Percentiles rank a stretch among this genome's conserved stretches.
These are phyloP conservation scores for Muntiacus muntjak DNA, from an alignment of 2,113 vertebrate genomes.

Conservation along the genomic window DNA sequence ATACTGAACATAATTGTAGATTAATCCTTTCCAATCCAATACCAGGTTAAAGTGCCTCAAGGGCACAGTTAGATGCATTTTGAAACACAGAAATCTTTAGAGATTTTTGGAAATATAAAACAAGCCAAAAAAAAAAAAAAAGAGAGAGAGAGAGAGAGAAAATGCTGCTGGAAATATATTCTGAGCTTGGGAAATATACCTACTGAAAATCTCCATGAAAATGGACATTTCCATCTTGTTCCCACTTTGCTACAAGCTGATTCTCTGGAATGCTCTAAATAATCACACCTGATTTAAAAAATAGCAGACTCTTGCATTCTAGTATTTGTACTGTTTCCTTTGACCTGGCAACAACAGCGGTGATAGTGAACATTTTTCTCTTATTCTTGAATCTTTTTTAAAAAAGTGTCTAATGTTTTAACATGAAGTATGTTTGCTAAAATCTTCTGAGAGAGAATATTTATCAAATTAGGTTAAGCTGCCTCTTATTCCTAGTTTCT, in stretches of 20 bases:
- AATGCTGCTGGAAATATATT: neutral
- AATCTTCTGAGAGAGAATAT: neutral
- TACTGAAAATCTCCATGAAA: neutral
- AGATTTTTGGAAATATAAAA: neutral
- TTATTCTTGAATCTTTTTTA: neutral
- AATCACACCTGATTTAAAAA: neutral
- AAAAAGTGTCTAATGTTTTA: neutral
- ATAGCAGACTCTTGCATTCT: neutral
- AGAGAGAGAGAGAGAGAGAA: neutral
- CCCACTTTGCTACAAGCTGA: neutral
- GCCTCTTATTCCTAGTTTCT: neutral
- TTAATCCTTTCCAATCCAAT: neutral
- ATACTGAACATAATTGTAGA: neutral
- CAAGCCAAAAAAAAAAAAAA: neutral
- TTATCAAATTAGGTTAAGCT: neutral
- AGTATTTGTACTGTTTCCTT: neutral
- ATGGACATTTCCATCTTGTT: neutral
- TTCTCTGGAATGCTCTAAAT: neutral
- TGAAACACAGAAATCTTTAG: neutral
- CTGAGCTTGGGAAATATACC: neutral
- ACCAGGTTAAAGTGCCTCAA: neutral
- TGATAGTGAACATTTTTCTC: neutral
- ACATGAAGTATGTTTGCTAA: neutral
- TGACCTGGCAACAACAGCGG: neutral
- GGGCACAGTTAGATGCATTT: neutral